Evolutionary conservation across 2,113 vertebrate species (phyloP).

Genomic region (Thamnaconus septentrionalis): DNA sequence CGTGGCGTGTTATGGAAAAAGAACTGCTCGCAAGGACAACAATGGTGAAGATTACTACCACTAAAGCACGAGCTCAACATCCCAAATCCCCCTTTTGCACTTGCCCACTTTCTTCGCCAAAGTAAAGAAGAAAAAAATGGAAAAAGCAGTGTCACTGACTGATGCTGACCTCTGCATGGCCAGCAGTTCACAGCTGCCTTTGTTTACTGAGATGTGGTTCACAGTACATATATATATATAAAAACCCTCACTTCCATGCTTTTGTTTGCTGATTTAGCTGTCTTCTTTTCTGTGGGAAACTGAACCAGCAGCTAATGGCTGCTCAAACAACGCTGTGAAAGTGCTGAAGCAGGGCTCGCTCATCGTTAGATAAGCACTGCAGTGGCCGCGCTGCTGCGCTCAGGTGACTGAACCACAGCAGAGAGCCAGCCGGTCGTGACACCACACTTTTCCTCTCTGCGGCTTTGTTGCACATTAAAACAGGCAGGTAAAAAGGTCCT

Average conservation of each 20-base stretch:
- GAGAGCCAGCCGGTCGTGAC: conserved; percentile 50
- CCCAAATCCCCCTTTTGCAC: conserved; percentile 7
- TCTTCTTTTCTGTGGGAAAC: conserved; percentile 66
- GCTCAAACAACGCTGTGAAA: conserved; percentile 68
- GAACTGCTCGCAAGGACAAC: too few species aligned
- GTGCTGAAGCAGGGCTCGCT: conserved; percentile 71
- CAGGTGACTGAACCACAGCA: conserved; percentile 52
- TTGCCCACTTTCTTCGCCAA: conserved; percentile 35
- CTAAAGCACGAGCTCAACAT: neutral
- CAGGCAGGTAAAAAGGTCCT: neutral
- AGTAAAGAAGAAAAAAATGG: conserved; percentile 15
- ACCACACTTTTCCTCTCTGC: conserved; percentile 35
- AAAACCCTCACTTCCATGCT: conserved; percentile 64
- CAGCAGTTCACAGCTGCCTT: conserved; percentile 62
- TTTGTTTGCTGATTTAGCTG: conserved; percentile 71
- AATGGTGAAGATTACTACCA: too few species aligned
- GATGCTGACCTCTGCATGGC: conserved; percentile 52
- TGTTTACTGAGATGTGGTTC: conserved; percentile 62
- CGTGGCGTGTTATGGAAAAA: too few species aligned
- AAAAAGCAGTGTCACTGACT: conserved; percentile 34
- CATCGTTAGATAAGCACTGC: conserved; percentile 69
- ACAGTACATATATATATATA: conserved; percentile 25
- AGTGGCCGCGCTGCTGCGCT: conserved; percentile 32
- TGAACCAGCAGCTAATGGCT: conserved; percentile 60
- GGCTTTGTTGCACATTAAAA: conserved; percentile 22